Percentiles rank a stretch among this genome's conserved stretches.
Evolutionary conservation across 2,113 vertebrate species (phyloP).

Genomic region (Vireo altiloquus): DNA sequence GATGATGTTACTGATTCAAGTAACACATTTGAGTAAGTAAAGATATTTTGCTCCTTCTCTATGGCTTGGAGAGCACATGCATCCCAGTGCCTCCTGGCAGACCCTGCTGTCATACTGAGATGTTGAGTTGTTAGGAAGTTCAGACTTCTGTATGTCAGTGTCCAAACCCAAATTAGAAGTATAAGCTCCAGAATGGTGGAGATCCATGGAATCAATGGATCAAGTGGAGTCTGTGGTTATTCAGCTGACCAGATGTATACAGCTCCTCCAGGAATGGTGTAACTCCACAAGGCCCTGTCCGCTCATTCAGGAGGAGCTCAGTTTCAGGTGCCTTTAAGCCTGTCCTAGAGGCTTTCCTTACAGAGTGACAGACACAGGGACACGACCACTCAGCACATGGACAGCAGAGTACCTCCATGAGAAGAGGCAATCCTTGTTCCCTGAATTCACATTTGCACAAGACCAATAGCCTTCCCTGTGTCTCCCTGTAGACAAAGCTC

Average conservation of each 20-base stretch:
- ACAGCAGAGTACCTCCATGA: neutral
- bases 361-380: neutral
- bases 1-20: constrained; percentile 70
- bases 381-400: neutral
- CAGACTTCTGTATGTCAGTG: neutral
- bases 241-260: neutral
- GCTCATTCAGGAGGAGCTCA: neutral
- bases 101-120: neutral
- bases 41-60: neutral
- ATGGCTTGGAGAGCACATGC: neutral
- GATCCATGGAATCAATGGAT: neutral
- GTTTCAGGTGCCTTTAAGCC: neutral
- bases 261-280: neutral
- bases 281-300: neutral
- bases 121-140: neutral
- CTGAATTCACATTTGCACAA: neutral
- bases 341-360: neutral
- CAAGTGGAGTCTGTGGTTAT: neutral
- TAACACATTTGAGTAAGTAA: neutral
- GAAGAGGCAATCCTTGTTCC: neutral
- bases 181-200: neutral
- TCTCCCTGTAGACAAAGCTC: neutral
- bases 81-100: neutral
- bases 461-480: neutral
- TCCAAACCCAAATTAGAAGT: neutral